A percentile compares a stretch with the other conserved stretches of the same genome.
Evolutionary conservation across 2,888 invertebrate genomes (phyloP).

Genomic region (Ctenicera cuprea): DNA sequence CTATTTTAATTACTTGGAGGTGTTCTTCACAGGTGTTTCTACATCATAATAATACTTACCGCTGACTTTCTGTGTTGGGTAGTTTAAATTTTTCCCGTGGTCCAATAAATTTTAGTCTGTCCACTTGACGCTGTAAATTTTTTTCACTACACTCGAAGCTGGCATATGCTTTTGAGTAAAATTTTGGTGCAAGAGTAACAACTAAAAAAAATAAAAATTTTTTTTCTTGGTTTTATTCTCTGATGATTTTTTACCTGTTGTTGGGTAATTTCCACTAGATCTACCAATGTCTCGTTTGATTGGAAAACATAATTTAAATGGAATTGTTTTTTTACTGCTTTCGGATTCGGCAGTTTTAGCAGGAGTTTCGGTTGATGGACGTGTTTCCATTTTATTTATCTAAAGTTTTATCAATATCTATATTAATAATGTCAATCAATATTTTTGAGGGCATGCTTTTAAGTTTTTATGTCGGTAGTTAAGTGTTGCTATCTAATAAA

Average conservation of each 20-base stretch:
- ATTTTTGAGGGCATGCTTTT: constrained; percentile 11
- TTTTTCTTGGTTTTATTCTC: neutral
- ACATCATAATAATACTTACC: constrained; percentile 56
- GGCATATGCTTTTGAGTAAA: constrained; percentile 62
- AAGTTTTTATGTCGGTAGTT: too few species aligned
- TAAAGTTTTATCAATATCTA: constrained; percentile 58
- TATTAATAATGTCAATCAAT: constrained; percentile 38
- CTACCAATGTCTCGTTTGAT: constrained; percentile 61
- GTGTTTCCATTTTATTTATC: constrained; percentile 57
- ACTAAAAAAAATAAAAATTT: constrained; percentile 65
- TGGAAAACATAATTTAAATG: constrained; percentile 68
- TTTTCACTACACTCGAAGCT: constrained; percentile 55
- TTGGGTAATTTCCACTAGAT: constrained; percentile 57
- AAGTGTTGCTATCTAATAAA: too few species aligned
- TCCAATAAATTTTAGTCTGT: constrained; percentile 63
- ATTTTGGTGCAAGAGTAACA: constrained; percentile 67
- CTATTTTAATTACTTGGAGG: neutral
- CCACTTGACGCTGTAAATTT: constrained; percentile 62
- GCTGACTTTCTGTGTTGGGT: constrained; percentile 70
- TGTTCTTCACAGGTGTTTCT: neutral
- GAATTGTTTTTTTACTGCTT: constrained; percentile 51
- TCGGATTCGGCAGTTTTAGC: constrained; percentile 33
- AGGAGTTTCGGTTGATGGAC: constrained; percentile 40
- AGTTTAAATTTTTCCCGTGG: constrained; percentile 65
- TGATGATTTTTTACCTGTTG: constrained; percentile 11